Base-by-base conservation (phyloP, 1,140 invertebrate species). In the Lasioglossum baleicum region DNA sequence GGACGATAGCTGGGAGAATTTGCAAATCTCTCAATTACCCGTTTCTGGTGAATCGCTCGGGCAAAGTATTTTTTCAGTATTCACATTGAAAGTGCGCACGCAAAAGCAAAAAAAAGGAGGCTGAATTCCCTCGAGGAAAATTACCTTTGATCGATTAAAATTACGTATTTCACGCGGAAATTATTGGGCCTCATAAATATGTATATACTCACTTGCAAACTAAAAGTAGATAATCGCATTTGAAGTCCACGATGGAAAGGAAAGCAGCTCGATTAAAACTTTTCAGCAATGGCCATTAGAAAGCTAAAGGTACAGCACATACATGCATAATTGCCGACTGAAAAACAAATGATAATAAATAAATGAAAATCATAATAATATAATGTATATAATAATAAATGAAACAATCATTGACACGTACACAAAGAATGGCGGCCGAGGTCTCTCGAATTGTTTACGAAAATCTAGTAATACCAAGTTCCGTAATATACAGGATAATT, bases 181-280 rank as follows among this genome's bases (percentile, higher is more conserved):
- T 58, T n/a, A 58, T n/a, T n/a, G 56, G n/a, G 56, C 20, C 56
- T 58, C 56, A 58, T 58, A 58, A 58, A 58, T 58, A 58, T 58
- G 56, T 58, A 58, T 58, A 58, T 20, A 58, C 17, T 58, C 56
- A n/a, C 56, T 58, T n/a, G n/a, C 7, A 58, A 58, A 58, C 56
- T 58, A n/a, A 58, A 58, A 58, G 56, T 20, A 58, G 56, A 58
- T 58, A 58, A 58, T 58, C 56, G n/a, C 20, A 58, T n/a, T 58
- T 58, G 22, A 58, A 58, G 56, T 58, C 56, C 5, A 22, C 17
- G 56, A 58, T n/a, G 7, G 56, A n/a, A 58, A 58, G 56, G 7
- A 58, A 58, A 58, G 17, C 17, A 58, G 56, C 56, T 58, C 56
- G 56, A 58, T 58, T 58, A 58, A 58, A 58, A 58, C 20, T 58